Base-by-base conservation (phyloP, 2,888 invertebrate species). In the Orthosia cruda region DNA sequence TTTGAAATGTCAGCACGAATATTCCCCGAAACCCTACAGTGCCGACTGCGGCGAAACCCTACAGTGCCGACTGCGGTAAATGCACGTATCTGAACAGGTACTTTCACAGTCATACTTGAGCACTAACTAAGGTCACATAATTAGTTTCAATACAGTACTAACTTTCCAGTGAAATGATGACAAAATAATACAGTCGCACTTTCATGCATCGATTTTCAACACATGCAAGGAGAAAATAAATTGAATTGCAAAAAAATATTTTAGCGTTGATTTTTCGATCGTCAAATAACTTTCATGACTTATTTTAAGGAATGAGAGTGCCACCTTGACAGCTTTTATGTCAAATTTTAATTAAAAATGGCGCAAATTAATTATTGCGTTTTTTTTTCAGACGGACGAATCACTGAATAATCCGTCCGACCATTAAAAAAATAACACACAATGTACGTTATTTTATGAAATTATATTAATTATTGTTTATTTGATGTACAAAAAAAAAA, bases 11-110 rank as follows among this genome's bases (percentile, higher is more conserved):
- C 16, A 45, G 16, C 26, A 67, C 47, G 12, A 7, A 23, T 58
- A 58, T 79, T 47, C n/a, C 23, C 32, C 45, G 26, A 70, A 57
- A 45, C 20, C n/a, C 20, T 32, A 7, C 26, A 70, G 61, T 45
- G 40, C 23, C 16, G 49, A 40, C 23, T 20, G 59, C 23, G 49
- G 13, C n/a, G 26, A 70, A 57, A 45, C 20, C n/a, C 20, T 32
- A 7, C 26, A 70, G 61, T 45, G 49, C 23, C n/a, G 23, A 40
- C 16, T 20, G 59, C 23, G 49, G 13, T 23, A 40, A 18, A 40
- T 18, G 26, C 49, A 49, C 32, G 13, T 40, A 20, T 9, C 12
- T 58, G 18, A 2, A 52, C n/a, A n/a, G n/a, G n/a, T 50, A 59
- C 45, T 50, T 50, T 72, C 40, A 55, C 9, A 32, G 23, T 32